Evolutionary conservation across 2,113 vertebrate species (phyloP), one percentile per base, ranked within the genome.

Genomic region (Cinclus mexicanus): DNA sequence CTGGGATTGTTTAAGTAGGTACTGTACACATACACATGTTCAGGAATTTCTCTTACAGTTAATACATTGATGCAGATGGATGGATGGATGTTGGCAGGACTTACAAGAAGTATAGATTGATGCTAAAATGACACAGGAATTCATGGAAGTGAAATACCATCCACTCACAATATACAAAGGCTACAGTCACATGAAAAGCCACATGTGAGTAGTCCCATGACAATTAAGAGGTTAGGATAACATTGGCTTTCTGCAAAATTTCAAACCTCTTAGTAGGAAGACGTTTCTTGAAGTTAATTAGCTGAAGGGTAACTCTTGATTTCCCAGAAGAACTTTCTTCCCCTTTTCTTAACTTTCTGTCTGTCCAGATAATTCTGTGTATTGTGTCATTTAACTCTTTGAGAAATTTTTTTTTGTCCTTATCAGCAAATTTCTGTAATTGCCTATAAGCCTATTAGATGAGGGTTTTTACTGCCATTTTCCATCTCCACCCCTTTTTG

Each of bases 171-270:
- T 77, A 11, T 60, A 94, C 88, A 82, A 87, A 87, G 80, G 65
- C 14, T 33, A 64, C 20, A 74, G 44, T 90, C 87, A 87, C 46
- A 35, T 82, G 87, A 33, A 78, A 59, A 93, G 52, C 52, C 81
- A 60, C 37, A 12, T 77, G 57, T 72, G 87, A 89, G 33, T 33
- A 42, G 69, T 92, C 72, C 68, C 14, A 7, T 88, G 86, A 64
- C 69, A 60, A 90, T 78, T 94, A 82, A 87, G 91, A 83, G 21
- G 67, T 92, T 70, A 44, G 56, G n/a, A 28, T 89, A 84, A 75
- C 53, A n/a, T 41, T 87, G 37, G 47, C n/a, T 92, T 77, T 68
- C 57, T 76, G 60, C 12, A 49, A 44, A 28, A 81, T 90, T 93
- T 84, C 68, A 84, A 83, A 71, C 41, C 18, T 35, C 46, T 49